Evolutionary conservation across 2,113 vertebrate species (phyloP), one percentile per base, ranked within the genome.

Genomic region (Hyperoodon ampullatus): DNA sequence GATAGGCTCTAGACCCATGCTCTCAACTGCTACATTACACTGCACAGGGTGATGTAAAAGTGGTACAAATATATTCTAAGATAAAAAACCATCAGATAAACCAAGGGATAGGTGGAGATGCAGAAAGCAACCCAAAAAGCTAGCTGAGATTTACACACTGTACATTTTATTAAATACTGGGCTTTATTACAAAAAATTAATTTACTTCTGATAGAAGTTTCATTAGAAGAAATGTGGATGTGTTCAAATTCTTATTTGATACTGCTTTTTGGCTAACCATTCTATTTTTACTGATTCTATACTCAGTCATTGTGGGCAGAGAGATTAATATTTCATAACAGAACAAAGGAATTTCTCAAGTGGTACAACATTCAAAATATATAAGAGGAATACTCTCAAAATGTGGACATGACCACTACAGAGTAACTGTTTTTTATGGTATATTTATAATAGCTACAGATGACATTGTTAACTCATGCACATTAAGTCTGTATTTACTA

Each of bases 391-490:
- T 84, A 83, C 21, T 95, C 28, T 24, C 65, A 8, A 90, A 95
- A 70, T 96, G 24, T 33, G 84, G 85, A 50, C 47, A 66, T 82
- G 66, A 90, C 47, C 87, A 85, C 42, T 71, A 30, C 3, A 82
- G 30, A 97, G 84, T 28, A 95, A 97, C 8, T 96, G 88, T 55
- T 74, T 9, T 89, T 90, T 85, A 81, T 24, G 78, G 19, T 58
- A 13, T 81, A 68, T 47, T 95, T 94, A 39, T 42, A 68, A 93
- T 33, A 92, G 90, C 96, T 90, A 97, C 94, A 91, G 44, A 30
- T 66, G 91, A 98, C 97, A 98, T 42, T 63, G 80, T 50, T 77
- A 75, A 80, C 85, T 97, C 98, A 98, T 98, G 98, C 98, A 98
- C 24, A 75, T 8, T 97, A 96, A 97, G 82, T 90, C 4, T 94